phyloP scores from a whole-genome alignment of 2,797 vertebrate species.

The Lophotriccus pileatus region DNA sequence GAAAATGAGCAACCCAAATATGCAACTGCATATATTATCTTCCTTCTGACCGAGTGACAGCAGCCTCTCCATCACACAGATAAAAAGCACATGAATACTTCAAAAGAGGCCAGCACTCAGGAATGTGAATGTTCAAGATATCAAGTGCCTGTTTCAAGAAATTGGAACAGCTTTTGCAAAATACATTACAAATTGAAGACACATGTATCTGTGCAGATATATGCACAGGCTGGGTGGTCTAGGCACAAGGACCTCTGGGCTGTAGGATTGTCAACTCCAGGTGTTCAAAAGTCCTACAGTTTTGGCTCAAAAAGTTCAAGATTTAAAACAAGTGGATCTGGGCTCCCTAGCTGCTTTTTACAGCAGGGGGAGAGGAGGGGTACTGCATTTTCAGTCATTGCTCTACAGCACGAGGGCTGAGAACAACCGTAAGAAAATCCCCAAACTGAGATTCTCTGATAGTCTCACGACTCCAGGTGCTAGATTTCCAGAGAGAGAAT shows the following conservation, averaged over 20 bases:
- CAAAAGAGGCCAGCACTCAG: not conserved
- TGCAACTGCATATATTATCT: not conserved
- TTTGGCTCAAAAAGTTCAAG: not conserved
- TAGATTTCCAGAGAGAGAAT: not conserved
- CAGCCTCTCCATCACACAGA: constrained; percentile 18
- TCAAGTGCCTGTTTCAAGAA: not conserved
- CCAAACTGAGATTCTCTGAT: not conserved
- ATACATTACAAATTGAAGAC: not conserved
- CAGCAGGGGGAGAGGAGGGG: not conserved
- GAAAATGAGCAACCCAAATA: constrained; percentile 21
- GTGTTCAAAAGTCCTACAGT: not conserved
- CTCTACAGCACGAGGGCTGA: not conserved
- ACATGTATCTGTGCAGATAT: not conserved
- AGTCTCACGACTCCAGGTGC: not conserved
- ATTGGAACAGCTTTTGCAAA: constrained; percentile 13
- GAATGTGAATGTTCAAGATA: not conserved
- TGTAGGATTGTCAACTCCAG: not conserved
- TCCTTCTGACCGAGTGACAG: not conserved
- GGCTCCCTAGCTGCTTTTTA: not conserved
- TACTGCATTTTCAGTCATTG: not conserved
- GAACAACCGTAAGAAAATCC: not conserved
- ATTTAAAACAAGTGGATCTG: not conserved
- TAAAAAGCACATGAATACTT: not conserved
- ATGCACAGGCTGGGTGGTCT: not conserved
- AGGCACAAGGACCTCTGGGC: not conserved